A percentile compares a stretch with the other conserved stretches of the same genome.
phyloP scores from a whole-genome alignment of 2,113 vertebrate genomes.

The Meriones unguiculatus region DNA sequence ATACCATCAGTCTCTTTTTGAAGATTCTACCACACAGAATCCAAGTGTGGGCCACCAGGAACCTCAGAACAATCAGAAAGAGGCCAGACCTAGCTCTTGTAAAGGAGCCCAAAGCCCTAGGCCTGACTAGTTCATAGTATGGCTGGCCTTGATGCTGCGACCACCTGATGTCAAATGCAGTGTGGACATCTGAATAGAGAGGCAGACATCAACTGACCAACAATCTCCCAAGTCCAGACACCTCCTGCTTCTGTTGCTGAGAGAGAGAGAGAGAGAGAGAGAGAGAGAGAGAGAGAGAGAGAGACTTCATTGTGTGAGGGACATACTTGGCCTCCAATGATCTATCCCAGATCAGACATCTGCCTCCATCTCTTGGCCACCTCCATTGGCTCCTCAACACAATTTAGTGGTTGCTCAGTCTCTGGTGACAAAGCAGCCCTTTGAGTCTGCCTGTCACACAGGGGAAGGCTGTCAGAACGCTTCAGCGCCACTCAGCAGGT shows the following conservation, averaged over 20 bases:
- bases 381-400: not conserved
- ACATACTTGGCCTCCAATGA: not conserved
- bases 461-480: not conserved
- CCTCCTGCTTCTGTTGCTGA: not conserved
- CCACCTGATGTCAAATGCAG: not conserved
- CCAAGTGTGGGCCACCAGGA: not conserved
- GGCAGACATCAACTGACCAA: not conserved
- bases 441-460: not conserved
- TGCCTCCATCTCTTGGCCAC: not conserved
- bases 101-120: not conserved
- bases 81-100: not conserved
- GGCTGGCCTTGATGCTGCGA: not conserved
- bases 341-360: not conserved
- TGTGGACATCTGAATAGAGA: not conserved
- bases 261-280: not conserved
- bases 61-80: not conserved
- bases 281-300: not conserved
- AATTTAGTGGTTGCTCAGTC: not conserved
- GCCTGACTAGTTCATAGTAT: accelerated
- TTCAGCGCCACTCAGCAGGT: not conserved
- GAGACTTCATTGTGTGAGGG: not conserved
- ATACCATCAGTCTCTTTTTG: not conserved
- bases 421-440: not conserved
- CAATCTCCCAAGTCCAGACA: not conserved
- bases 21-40: not conserved